Conservation (phyloP, 2,113 vertebrate genomes). For the Morone chrysops region DNA sequence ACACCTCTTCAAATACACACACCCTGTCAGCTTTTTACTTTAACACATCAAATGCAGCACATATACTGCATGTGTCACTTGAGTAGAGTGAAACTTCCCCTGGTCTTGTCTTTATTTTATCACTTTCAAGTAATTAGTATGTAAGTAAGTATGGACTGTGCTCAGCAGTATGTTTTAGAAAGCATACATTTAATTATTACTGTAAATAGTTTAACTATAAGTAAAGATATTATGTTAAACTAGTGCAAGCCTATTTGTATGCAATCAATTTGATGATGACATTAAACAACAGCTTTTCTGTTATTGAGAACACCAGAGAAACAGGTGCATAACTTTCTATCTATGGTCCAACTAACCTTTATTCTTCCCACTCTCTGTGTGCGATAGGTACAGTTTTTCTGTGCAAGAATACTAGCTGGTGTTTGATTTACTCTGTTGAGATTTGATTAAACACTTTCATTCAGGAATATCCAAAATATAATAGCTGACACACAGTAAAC, state of each 20-base stretch:
- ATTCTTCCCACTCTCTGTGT: too few relatives aligned
- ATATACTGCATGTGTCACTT: background rate
- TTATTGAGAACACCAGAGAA: background rate
- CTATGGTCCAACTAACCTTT: too few relatives aligned
- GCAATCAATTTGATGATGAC: background rate
- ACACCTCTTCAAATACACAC: background rate
- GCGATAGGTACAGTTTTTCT: background rate
- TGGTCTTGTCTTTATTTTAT: too few relatives aligned
- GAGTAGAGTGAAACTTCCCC: background rate
- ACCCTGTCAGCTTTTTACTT: background rate
- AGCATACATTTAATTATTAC: background rate
- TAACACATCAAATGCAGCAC: background rate
- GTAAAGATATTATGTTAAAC: background rate
- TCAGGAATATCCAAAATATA: background rate
- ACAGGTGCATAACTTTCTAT: too few relatives aligned
- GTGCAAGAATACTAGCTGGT: background rate
- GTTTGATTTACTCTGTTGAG: background rate
- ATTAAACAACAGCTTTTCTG: background rate
- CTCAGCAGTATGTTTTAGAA: background rate
- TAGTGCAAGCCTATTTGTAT: background rate
- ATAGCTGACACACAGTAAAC: background rate
- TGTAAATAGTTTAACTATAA: background rate
- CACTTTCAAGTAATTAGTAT: too few relatives aligned
- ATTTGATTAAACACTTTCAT: background rate
- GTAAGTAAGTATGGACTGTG: too few relatives aligned